Evolutionary conservation across 1,140 invertebrate species (phyloP).

Genomic region (Plectus sambesii): DNA sequence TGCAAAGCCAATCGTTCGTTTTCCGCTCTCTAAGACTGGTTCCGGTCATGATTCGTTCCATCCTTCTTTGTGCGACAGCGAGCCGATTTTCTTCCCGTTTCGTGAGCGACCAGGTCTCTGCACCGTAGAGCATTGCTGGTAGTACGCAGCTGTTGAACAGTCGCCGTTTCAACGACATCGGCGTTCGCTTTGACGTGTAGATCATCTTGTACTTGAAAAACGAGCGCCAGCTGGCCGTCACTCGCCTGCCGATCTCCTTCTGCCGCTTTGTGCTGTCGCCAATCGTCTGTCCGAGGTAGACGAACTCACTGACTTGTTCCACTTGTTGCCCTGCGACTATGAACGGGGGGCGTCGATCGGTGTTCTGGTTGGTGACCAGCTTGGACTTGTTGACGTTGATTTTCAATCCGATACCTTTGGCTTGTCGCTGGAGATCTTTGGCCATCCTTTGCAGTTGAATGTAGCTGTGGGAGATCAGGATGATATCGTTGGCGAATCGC

Average conservation of each 20-base stretch:
- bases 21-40: too few relatives aligned
- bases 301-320: conserved; percentile 4
- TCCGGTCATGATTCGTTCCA: conserved; percentile 15
- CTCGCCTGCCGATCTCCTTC: conserved; percentile 5
- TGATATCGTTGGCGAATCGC: conserved; percentile 44
- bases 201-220: not conserved
- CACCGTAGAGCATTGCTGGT: conserved; percentile 11
- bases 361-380: conserved; percentile 7
- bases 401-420: conserved; percentile 7
- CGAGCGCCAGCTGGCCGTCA: conserved; percentile 5
- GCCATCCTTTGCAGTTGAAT: conserved; percentile 16
- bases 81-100: conserved; percentile 4
- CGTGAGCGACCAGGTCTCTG: conserved; percentile 12
- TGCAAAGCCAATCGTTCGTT: too few relatives aligned
- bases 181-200: not conserved
- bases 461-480: conserved; percentile 21
- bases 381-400: conserved; percentile 13
- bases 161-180: conserved; percentile 11
- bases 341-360: too few relatives aligned
- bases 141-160: conserved; percentile 11
- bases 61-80: not conserved
- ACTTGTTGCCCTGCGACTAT: conserved; percentile 7
- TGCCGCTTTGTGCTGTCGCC: not conserved
- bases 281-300: conserved; percentile 14
- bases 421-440: conserved; percentile 5